Evolutionary conservation across 53 echinoderm and acorn worm species (phyloP), one percentile per base, ranked within the genome.

Genomic region (Mesocentrotus franciscanus): DNA sequence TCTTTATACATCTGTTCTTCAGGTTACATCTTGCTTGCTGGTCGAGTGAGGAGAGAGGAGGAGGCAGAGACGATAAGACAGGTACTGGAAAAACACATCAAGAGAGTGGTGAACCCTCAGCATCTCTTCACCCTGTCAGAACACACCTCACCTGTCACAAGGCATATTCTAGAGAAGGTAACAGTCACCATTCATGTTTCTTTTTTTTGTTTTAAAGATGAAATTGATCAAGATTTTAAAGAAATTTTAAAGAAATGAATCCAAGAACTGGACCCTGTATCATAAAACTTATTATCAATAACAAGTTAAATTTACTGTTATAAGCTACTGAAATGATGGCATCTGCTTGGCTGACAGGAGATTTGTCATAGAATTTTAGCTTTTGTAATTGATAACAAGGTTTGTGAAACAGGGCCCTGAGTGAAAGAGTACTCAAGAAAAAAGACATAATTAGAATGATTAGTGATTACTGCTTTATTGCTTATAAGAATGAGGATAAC

Each of bases 11-110:
- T 32, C 32, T 74, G 3, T 26, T n/a, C 29, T 59, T 3, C 66
- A 98, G 99, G 99, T 60, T 98, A 93, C 95, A 95, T 98, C 56
- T 78, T 98, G 74, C 96, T 98, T 34, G 99, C 99, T 79, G 99
- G 99, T 18, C 94, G 97, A 39, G 98, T 98, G n/a, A 96, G 99
- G 15, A 96, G 97, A 22, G 71, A 95, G 0, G 98, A 98, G 90
- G 99, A 98, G 85, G 95, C 95, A 35, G 92, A 95, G 9, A 96
- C 98, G 9, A 97, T 98, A 20, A 96, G 95, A 78, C 96, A 98
- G 74, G 98, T 97, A 16, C 95, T 98, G 15, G 95, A 98, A 94
- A 98, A 98, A 92, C 97, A 98, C 93, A 95, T 98, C 95, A 96
- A 96, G 90, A 97, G 99, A 81, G 96, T 93, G 59, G 98, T 98